phyloP scores from a whole-genome alignment of 2,888 invertebrate species.

The Tipula confusa region DNA sequence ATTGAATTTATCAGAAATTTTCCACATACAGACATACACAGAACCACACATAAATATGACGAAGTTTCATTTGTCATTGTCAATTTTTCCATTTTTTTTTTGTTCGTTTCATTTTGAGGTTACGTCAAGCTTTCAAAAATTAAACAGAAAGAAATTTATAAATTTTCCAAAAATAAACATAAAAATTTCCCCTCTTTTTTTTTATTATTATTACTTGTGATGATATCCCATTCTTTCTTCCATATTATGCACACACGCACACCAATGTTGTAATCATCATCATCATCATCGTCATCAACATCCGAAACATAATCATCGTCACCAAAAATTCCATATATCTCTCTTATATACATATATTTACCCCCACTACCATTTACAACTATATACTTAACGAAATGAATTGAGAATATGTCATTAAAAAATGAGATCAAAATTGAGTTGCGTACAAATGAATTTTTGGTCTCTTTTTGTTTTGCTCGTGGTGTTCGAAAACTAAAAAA shows the following conservation, averaged over 20 bases:
- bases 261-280: neutral
- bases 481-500: neutral
- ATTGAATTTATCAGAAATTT: slow-evolving; percentile 3
- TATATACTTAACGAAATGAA: neutral
- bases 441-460: neutral
- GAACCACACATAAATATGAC: neutral
- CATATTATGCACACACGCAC: neutral
- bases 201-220: neutral
- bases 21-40: neutral
- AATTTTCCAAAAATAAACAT: slow-evolving; percentile 17
- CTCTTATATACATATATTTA: neutral
- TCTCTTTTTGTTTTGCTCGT: neutral
- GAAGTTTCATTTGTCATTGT: slow-evolving; percentile 20
- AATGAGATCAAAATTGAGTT: slow-evolving; percentile 25
- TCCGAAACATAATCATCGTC: neutral
- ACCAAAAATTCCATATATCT: neutral
- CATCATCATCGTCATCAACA: neutral
- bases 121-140: slow-evolving; percentile 25
- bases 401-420: slow-evolving; percentile 3
- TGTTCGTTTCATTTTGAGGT: neutral
- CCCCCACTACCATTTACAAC: neutral
- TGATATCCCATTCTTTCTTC: neutral
- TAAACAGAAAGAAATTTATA: slow-evolving; percentile 3
- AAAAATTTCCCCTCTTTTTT: neutral
- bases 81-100: neutral